A percentile compares a stretch with the other conserved stretches of the same genome.
These are phyloP conservation scores for Xenopus petersii DNA, from an alignment of 2,797 vertebrate species.

Conservation along the genomic window DNA sequence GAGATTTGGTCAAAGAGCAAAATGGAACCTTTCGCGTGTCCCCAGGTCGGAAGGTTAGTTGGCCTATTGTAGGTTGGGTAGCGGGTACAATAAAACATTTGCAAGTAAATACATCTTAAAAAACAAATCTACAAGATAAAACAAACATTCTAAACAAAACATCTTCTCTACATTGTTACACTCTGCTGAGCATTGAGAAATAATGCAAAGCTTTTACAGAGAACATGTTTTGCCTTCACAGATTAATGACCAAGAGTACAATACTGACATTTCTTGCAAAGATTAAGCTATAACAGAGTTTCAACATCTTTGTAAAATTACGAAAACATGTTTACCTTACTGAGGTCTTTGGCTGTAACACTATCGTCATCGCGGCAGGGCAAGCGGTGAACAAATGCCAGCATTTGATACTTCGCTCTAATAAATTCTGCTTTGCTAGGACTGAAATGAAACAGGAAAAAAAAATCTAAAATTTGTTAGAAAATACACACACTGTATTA, in stretches of 20 bases:
- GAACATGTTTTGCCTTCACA: constrained; percentile 18
- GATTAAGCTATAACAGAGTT: no score
- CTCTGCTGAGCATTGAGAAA: no score
- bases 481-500: not conserved
- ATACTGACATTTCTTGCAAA: not conserved
- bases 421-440: constrained; percentile 97
- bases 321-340: constrained; percentile 76
- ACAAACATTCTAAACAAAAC: no score
- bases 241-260: constrained; percentile 1
- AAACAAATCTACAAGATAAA: no score
- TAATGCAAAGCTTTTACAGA: no score
- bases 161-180: no score
- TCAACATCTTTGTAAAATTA: not conserved
- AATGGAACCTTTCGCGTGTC: no score
- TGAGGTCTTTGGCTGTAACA: constrained; percentile 89
- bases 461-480: not conserved
- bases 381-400: constrained; percentile 91
- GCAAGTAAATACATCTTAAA: no score
- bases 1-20: no score
- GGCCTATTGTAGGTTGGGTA: no score
- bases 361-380: constrained; percentile 94
- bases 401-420: constrained; percentile 95
- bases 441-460: constrained; percentile 62
- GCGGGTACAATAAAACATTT: no score
- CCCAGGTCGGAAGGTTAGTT: no score